Base-by-base conservation (phyloP, 2,113 vertebrate genomes). In the Mesocricetus auratus region DNA sequence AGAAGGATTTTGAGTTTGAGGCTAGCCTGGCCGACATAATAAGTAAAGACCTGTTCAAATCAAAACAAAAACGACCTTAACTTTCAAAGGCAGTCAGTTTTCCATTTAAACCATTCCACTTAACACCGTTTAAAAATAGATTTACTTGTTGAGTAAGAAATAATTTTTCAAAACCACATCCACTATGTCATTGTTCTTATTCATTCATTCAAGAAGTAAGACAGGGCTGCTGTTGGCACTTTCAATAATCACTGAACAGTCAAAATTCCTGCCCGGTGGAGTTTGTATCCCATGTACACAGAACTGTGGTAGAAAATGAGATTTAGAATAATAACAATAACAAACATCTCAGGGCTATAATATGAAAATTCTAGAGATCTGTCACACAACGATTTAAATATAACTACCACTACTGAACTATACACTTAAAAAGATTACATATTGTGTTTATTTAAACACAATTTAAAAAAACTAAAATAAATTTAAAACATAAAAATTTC, bases 351-450 rank as follows among this genome's bases (percentile, higher is more conserved):
- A 86, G 50, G 75, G 92, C 89, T 93, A 2, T 29, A 91, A 91
- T 26, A 96, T 74, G 56, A 94, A 94, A 94, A 71, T 78, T 86
- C 68, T 87, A 92, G 22, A 69, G 47, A 79, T 29, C 42, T 81
- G 22, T 83, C 69, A 95, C 7, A 62, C 13, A 94, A 56, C 74
- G 71, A 89, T 17, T 8, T 60, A 97, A 87, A 90, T 60, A 93
- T 10, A 96, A 42, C 66, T 86, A 91, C 71, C 17, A 69, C 42
- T 16, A 79, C 5, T 92, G 33, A 95, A 77, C 36, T 36, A 24
- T 39, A 94, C 11, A 85, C 8, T 94, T 94, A 58, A 94, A 97
- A 93, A 91, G 50, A 91, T n/a, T 79, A 17, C 17, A 69, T 64
- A 91, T 79, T 73, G 96, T 78, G 82, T 69, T 95, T 53, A 53